Percentiles rank a stretch among this genome's conserved stretches.
These are phyloP conservation scores for Papilio xuthus DNA, from an alignment of 1,140 invertebrate genomes.

Conservation along the genomic window DNA sequence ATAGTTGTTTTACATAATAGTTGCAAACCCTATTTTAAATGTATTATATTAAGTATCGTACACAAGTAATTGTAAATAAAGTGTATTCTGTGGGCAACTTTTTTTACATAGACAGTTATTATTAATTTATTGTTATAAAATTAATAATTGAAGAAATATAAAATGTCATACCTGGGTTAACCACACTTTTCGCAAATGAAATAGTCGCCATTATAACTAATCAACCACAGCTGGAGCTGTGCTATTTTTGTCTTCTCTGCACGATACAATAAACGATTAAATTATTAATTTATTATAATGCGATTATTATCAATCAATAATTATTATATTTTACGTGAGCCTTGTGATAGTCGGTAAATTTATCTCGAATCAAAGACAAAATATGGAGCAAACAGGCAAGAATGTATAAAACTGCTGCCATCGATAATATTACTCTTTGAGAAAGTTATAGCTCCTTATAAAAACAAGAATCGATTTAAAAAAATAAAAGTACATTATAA, in stretches of 20 bases:
- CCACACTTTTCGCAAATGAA: conserved; percentile 77
- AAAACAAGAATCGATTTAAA: no score
- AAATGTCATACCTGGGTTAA: conserved; percentile 71
- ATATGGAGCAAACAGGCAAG: not conserved
- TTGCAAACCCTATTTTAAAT: not conserved
- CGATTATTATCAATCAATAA: not conserved
- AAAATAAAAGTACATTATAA: no score
- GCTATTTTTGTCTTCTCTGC: not conserved
- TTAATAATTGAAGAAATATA: conserved; percentile 31
- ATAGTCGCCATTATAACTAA: conserved; percentile 66
- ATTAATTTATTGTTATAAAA: conserved; percentile 41
- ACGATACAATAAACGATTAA: not conserved
- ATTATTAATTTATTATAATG: not conserved
- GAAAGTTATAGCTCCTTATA: not conserved
- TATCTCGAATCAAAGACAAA: not conserved
- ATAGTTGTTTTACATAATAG: conserved; percentile 42
- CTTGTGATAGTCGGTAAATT: conserved; percentile 22
- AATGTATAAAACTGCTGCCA: not conserved
- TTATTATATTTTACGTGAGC: conserved; percentile 4
- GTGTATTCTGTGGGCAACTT: not conserved
- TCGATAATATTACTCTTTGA: not conserved
- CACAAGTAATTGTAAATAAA: not conserved
- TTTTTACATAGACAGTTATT: not conserved
- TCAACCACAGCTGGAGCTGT: conserved; percentile 45
- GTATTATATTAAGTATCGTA: not conserved